Percentiles rank a stretch among this genome's conserved stretches.
Conservation (phyloP, 2,797 vertebrate species). For the Staurois parvus region DNA sequence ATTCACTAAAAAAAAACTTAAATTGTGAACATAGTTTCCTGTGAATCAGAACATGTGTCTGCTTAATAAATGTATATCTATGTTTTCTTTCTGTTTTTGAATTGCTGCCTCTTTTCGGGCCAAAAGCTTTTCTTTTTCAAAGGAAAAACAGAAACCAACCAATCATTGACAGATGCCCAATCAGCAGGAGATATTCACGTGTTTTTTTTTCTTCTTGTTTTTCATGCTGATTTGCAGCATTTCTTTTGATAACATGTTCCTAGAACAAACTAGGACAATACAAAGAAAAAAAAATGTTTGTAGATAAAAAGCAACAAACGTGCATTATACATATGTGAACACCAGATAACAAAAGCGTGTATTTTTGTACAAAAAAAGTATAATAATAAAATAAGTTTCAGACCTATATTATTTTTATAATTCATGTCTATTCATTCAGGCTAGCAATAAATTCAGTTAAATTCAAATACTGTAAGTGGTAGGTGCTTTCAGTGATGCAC, state of each 20-base stretch:
- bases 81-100: background rate
- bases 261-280: background rate
- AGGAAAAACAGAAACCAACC: background rate
- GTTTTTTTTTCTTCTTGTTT: background rate
- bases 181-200: constrained; percentile 7
- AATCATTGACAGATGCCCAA: background rate
- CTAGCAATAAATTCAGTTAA: background rate
- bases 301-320: background rate
- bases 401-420: background rate
- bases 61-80: background rate
- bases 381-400: background rate
- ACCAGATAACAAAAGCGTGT: background rate
- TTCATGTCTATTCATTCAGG: background rate
- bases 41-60: background rate
- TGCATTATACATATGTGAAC: background rate
- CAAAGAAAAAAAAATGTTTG: background rate
- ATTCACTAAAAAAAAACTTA: background rate
- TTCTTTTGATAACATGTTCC: background rate
- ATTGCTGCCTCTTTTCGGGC: background rate
- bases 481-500: too few species aligned
- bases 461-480: too few species aligned
- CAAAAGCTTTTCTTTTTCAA: background rate
- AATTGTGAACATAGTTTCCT: background rate
- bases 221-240: constrained; percentile 2
- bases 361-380: background rate